Base-by-base conservation (phyloP, 2,113 vertebrate genomes). In the Trogon surrucura region DNA sequence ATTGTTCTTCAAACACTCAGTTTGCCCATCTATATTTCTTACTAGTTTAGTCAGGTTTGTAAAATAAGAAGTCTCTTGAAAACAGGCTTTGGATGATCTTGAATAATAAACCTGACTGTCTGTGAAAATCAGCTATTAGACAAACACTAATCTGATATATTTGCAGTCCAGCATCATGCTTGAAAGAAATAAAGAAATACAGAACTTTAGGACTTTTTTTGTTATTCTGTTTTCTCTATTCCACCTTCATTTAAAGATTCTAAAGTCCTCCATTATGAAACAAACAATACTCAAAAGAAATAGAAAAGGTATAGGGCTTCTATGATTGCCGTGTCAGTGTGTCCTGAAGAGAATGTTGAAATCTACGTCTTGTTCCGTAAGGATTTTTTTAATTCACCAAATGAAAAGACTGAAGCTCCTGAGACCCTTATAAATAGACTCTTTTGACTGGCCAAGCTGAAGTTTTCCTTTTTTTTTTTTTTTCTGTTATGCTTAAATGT, bases 11-110 rank as follows among this genome's bases (percentile, higher is more conserved):
- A 62, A 38, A 85, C 80, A 41, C 25, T 85, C 8, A 2, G 11
- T 89, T 73, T 85, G n/a, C 22, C 36, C 3, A 67, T 85, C 36
- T 91, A 5, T 85, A 92, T 88, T 95, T 91, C 57, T 89, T 88
- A n/a, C 22, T 69, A 29, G 22, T 66, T 89, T 58, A 26, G 18
- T 54, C 69, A 18, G 9, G 9, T 58, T 79, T 95, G 19, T 47
- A 66, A 85, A 89, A 38, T 21, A 80, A 57, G 16, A 91, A 70
- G 66, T 57, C 13, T 80, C 58, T 80, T 88, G 41, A 77, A 93
- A 91, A 80, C 11, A 70, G 26, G 4, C 18, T 92, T 73, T 66
- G 13, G 25, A 71, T 80, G 41, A 75, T 47, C 11, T 19, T 69
- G 51, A 47, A 50, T 80, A 62, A 19, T 50, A 56, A 91, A 73